A percentile compares a stretch with the other conserved stretches of the same genome.
These are phyloP conservation scores for Leucophenga maculata DNA, from an alignment of 2,888 invertebrate species.

Conservation along the genomic window DNA sequence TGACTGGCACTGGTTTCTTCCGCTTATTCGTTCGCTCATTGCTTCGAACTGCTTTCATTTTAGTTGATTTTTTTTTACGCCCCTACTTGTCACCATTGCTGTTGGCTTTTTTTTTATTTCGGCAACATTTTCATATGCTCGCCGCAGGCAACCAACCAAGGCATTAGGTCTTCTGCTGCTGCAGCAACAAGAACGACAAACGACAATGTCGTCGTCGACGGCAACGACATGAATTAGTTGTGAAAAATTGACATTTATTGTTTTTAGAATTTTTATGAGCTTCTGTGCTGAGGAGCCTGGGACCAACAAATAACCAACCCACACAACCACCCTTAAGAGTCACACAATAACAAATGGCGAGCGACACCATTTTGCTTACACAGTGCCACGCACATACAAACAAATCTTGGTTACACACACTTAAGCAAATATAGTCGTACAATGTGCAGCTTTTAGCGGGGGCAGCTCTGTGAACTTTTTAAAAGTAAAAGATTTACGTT, in stretches of 20 bases:
- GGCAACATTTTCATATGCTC: slow-evolving; percentile 34
- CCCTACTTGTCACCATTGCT: not conserved
- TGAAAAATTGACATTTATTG: slow-evolving; percentile 60
- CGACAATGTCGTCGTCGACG: not conserved
- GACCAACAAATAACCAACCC: too few species aligned
- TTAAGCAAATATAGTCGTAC: too few species aligned
- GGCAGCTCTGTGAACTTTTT: too few species aligned
- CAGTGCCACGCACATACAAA: too few species aligned
- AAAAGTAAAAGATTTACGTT: too few species aligned
- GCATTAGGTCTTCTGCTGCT: not conserved
- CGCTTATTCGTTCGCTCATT: not conserved
- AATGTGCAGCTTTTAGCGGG: too few species aligned
- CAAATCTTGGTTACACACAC: too few species aligned
- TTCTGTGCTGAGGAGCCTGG: not conserved
- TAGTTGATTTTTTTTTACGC: too few species aligned
- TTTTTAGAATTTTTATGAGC: slow-evolving; percentile 57
- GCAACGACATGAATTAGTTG: slow-evolving; percentile 49
- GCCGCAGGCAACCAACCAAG: slow-evolving; percentile 33
- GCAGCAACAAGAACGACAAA: slow-evolving; percentile 37
- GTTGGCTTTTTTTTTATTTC: not conserved
- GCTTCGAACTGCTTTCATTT: too few species aligned
- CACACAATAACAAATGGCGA: too few species aligned
- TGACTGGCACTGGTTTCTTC: not conserved
- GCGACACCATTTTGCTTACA: too few species aligned
- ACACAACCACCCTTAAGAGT: too few species aligned